Base-by-base conservation (phyloP, 2,797 vertebrate genomes). In the Neosilurus hyrtlii region DNA sequence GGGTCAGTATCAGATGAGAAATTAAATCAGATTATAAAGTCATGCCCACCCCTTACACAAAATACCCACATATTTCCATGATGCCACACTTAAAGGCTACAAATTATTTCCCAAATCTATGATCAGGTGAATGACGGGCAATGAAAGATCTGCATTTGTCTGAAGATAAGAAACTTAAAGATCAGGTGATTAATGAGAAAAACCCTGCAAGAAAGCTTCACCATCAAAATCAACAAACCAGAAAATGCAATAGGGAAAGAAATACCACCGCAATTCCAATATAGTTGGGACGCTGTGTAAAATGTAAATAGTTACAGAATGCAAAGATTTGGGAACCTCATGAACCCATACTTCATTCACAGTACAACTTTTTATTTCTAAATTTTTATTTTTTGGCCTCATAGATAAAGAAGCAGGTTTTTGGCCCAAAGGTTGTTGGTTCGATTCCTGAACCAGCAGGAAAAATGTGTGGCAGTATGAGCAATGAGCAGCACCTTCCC, bases 1-100 rank as follows among this genome's bases (percentile, higher is more conserved):
- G 37, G 87, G 87, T 91, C 82, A 72, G 84, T 83, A 83, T 72
- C 84, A 89, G 92, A 91, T 92, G 93, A 91, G 91, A 88, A 62
- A 70, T 71, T 83, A 80, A 82, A 90, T 89, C 85, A 84, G 83
- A 82, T 83, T 83, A 59, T 54, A 68, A 88, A 85, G 80, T 80
- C 12, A 79, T 77, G 67, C 81, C 83, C 81, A 78, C 80, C 86
- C 37, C 87, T 83, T 52, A 20, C 80, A 85, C 51, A 80, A 54
- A 67, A 79, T 37, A 79, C 75, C 78, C 80, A 80, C 62, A 84
- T 80, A 43, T 86, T 83, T 68, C 86, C 72, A 84, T 85, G 81
- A 84, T 86, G 68, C 85, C 86, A 80, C 81, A 65, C 49, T 88
- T 57, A 82, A 22, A 43, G 81, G 83, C 62, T 35, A 51, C 78